Evolutionary conservation across 2,113 vertebrate genomes (phyloP), one percentile per base, ranked within the genome.

Genomic region (Leptodactylus fuscus): DNA sequence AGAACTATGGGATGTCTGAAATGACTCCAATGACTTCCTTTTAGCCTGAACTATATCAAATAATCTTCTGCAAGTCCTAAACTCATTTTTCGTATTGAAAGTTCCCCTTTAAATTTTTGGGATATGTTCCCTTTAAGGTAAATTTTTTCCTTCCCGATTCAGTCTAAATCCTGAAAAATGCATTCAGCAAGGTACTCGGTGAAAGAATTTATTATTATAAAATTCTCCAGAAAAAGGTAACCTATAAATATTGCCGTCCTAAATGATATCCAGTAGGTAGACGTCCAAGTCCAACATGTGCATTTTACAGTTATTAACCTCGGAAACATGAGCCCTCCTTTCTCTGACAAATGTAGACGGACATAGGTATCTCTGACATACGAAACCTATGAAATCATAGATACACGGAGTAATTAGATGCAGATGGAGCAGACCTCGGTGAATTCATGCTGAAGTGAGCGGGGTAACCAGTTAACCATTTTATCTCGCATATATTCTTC

Each of bases 301-400:
- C 36, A 34, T 55, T 78, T 78, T 58, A 55, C 76, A 58, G 76
- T 49, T 79, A 58, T 58, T 60, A 58, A 58, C 32, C 20, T 58
- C 36, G 4, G 20, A 79, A 58, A 53, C 53, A 79, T 60, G 36
- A 79, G 24, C 20, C 51, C 22, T 79, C 60, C 76, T 79, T 76
- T 51, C 48, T n/a, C 76, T 38, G 53, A 79, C 76, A 60, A 60
- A 79, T 79, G 76, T 58, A 79, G 76, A 79, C 49, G 76, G 76
- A 79, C 51, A 79, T 79, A 58, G 76, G 76, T 79, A 79, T 79
- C 76, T 60, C 32, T 60, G 76, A 79, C 76, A 79, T 55, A 58
- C 13, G 51, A 78, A 78, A 78, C 76, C 76, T 78, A 78, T 78
- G 76, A 58, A 60, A 79, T 79, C 76, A 79, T 53, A 38, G 76